Evolutionary conservation across 1,140 invertebrate species (phyloP), one percentile per base, ranked within the genome.

Genomic region (Drosophila murphyi): DNA sequence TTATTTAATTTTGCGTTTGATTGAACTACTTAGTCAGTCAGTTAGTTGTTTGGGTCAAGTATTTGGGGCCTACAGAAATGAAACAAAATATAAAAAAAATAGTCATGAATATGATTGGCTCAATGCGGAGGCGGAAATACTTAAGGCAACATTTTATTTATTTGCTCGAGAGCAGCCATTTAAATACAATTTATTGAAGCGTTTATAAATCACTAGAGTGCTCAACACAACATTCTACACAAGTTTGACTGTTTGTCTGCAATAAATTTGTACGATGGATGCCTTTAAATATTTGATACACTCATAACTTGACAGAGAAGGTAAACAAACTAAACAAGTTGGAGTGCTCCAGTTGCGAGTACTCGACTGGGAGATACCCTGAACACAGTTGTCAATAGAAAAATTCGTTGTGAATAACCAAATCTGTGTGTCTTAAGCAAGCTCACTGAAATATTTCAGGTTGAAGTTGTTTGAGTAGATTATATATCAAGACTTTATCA

Each of bases 71-170:
- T 65, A 57, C 73, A 78, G 45, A 62, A 35, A 50, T 31, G 31
- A 47, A 59, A 20, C 35, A 20, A 20, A 20, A 20, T 20, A 20
- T 20, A 20, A 20, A 20, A 20, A 20, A 20, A 20, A 20, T 20
- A 20, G 20, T 20, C 20, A 59, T 67, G 60, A 60, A 76, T 71
- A 55, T 74, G 56, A 76, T 77, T 61, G 72, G 76, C 67, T 60
- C 43, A 87, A 70, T 73, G 78, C 78, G 70, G 82, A 86, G 79
- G 82, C 82, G 83, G 83, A 87, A 87, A 87, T 72, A 69, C 72
- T 72, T 64, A 59, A 37, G 35, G 48, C 60, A 71, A 71, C 32
- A 75, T 76, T 76, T 68, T 70, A 60, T 72, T 52, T 72, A 67
- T 71, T 76, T 32, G 48, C 68, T 54, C 55, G 54, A 50, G 51